A percentile compares a stretch with the other conserved stretches of the same genome.
phyloP scores from a whole-genome alignment of 2,797 vertebrate genomes.

The Siniperca undulata region DNA sequence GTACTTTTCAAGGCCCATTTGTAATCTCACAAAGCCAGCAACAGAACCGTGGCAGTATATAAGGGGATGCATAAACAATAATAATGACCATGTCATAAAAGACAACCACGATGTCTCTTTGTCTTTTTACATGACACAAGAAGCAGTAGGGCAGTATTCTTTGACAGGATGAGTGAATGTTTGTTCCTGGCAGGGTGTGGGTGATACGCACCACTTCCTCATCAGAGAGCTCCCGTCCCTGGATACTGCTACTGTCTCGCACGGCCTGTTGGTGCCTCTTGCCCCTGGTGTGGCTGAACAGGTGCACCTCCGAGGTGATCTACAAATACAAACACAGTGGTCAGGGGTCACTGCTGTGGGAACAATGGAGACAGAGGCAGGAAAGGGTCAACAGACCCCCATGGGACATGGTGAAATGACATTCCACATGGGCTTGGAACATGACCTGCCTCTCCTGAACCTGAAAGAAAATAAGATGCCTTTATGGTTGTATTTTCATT shows the following conservation, averaged over 20 bases:
- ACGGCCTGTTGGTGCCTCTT: conserved; percentile 97
- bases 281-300: conserved; percentile 99
- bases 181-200: conserved; percentile 50
- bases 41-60: conserved; percentile 51
- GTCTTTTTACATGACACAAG: conserved; percentile 65
- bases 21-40: conserved; percentile 73
- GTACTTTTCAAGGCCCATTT: conserved; percentile 83
- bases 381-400: conserved; percentile 70
- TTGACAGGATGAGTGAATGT: conserved; percentile 58
- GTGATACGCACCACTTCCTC: conserved; percentile 96
- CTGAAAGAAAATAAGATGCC: not conserved
- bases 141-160: conserved; percentile 38
- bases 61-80: conserved; percentile 72
- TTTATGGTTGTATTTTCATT: conserved; percentile 3
- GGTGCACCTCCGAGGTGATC: conserved; percentile 99
- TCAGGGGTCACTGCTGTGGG: conserved; percentile 75
- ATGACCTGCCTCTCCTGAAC: conserved; percentile 41
- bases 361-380: conserved; percentile 70
- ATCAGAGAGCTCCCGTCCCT: conserved; percentile 97
- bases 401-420: conserved; percentile 68
- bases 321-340: conserved; percentile 83
- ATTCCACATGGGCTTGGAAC: conserved; percentile 53
- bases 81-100: conserved; percentile 74
- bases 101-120: conserved; percentile 52
- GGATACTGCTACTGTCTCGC: conserved; percentile 98